Evolutionary conservation across 2,113 vertebrate species (phyloP).

Genomic region (Garra rufa): DNA sequence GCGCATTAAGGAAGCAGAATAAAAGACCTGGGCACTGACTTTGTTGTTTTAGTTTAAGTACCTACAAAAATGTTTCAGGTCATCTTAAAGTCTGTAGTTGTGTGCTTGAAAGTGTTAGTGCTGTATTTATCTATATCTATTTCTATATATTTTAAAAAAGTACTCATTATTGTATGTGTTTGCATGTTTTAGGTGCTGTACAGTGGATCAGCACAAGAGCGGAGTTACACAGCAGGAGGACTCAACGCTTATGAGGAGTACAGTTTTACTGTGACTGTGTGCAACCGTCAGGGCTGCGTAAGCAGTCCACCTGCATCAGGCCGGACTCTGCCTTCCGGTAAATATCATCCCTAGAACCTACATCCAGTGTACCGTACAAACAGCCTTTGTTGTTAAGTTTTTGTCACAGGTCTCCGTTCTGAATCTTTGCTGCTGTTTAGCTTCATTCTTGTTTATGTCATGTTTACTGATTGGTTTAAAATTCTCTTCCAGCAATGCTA

Average conservation of each 20-base stretch:
- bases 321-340: conserved; percentile 86
- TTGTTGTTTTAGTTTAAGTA: too few species aligned
- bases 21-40: too few species aligned
- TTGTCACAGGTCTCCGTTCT: background rate
- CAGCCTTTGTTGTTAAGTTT: background rate
- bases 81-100: background rate
- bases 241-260: conserved; percentile 83
- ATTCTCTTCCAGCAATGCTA: background rate
- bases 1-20: too few species aligned
- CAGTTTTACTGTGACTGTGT: conserved; percentile 85
- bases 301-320: conserved; percentile 78
- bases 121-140: background rate
- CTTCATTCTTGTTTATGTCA: background rate
- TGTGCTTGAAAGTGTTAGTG: background rate
- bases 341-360: conserved; percentile 47
- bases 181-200: conserved; percentile 83
- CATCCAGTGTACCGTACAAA: background rate
- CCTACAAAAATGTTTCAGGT: too few species aligned
- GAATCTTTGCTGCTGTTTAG: background rate
- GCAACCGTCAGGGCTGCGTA: conserved; percentile 84
- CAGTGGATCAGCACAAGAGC: conserved; percentile 72
- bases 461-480: background rate
- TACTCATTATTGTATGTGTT: conserved; percentile 1
- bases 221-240: conserved; percentile 71
- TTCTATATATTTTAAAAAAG: background rate